Evolutionary conservation across 2,113 vertebrate genomes (phyloP), one percentile per base, ranked within the genome.

Genomic region (Nothocercus nigrocapillus): DNA sequence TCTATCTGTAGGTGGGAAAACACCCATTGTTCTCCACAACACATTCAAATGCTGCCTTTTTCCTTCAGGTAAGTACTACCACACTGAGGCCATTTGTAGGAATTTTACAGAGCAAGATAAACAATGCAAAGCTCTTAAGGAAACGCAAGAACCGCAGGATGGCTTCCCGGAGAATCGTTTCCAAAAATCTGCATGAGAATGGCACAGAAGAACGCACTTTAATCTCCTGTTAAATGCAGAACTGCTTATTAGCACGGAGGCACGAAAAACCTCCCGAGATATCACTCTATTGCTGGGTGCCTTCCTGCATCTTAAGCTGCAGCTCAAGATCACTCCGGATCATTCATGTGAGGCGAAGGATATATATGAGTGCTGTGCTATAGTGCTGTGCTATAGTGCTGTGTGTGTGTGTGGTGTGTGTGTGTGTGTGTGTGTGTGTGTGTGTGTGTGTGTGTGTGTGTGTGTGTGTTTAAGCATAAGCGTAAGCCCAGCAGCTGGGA

Each of bases 401-500:
- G 96, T 18, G 45, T 1, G 62, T 76, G 90, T 30, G 58, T 90
- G 96, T n/a, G n/a, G n/a, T n/a, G n/a, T n/a, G n/a, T n/a, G n/a
- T n/a, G n/a, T n/a, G n/a, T n/a, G n/a, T n/a, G n/a, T n/a, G n/a
- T n/a, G n/a, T n/a, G n/a, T n/a, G n/a, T n/a, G n/a, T n/a, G n/a
- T n/a, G n/a, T n/a, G n/a, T n/a, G n/a, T n/a, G n/a, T n/a, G n/a
- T n/a, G n/a, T n/a, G n/a, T n/a, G n/a, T n/a, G n/a, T n/a, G n/a
- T n/a, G n/a, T n/a, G n/a, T n/a, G n/a, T n/a, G n/a, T n/a, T n/a
- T n/a, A n/a, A n/a, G n/a, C n/a, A n/a, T n/a, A n/a, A n/a, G n/a
- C n/a, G n/a, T 77, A 82, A 95, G 96, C 98, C 98, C 82, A 98
- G 98, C 98, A 97, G 97, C 96, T 94, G 95, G 85, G 93, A 82